Evolutionary conservation across 2,113 vertebrate species (phyloP), one percentile per base, ranked within the genome.

Genomic region (Plotosus lineatus): DNA sequence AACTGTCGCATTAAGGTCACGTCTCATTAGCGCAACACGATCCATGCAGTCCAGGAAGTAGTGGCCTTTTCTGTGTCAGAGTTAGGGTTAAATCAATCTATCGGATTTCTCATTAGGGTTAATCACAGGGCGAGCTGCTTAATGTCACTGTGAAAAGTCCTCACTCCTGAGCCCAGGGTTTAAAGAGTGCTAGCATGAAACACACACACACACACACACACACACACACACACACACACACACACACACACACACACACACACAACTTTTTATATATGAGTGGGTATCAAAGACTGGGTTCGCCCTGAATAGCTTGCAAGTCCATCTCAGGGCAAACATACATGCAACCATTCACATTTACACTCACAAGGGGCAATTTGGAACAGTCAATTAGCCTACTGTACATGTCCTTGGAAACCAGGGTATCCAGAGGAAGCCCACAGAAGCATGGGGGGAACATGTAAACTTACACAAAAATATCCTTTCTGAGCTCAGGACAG

Each of bases 31-130:
- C 23, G 38, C 55, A 69, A 82, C 75, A 53, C 42, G 61, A 75
- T 78, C 68, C 73, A 40, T 69, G 55, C 77, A 38, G 55, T 73
- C 14, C 53, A 51, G 63, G 63, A 78, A 82, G 73, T 36, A 21
- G 42, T 44, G 72, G 73, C 82, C 82, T 87, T 84, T 84, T 89
- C 87, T 89, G 79, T 91, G 91, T 88, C 89, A 87, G 81, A 88
- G 86, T 84, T 53, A 74, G 90, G 88, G 88, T 88, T 88, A 90
- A 90, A 92, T 92, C 89, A 90, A 92, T 93, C 90, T 89, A 89
- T 92, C 90, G 88, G 91, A 91, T 90, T 92, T 92, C 90, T 92
- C 90, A 92, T 93, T 92, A 91, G 78, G 80, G 79, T 88, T 89
- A 89, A 91, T 90, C 90, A 91, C 89, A 90, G 90, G 88, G 89